phyloP scores from a whole-genome alignment of 1,140 invertebrate species.

The Diachasma alloeum region DNA sequence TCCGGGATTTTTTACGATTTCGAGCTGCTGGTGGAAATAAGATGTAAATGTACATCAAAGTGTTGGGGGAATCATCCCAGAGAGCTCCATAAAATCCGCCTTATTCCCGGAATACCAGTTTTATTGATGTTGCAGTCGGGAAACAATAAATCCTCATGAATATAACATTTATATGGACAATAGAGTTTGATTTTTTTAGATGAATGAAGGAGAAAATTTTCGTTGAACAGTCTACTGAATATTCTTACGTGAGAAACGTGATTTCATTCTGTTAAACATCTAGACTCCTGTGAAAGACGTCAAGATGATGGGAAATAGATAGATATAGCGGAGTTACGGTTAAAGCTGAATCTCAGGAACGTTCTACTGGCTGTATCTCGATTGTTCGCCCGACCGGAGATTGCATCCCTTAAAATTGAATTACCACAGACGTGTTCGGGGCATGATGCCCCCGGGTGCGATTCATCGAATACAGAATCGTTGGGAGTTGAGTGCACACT shows the following conservation, averaged over 20 bases:
- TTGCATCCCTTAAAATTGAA: slow-evolving; percentile 26
- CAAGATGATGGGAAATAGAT: neutral
- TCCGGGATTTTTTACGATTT: neutral
- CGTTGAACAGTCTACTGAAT: neutral
- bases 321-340: neutral
- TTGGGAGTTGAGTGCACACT: neutral
- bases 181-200: neutral
- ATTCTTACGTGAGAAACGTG: neutral
- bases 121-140: neutral
- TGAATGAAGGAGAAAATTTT: neutral
- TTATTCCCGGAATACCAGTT: neutral
- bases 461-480: slow-evolving; percentile 18
- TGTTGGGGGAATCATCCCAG: neutral
- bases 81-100: neutral
- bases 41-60: neutral
- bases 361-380: slow-evolving; percentile 9
- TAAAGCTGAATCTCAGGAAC: neutral
- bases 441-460: slow-evolving; percentile 2
- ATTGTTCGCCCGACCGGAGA: slow-evolving; percentile 9
- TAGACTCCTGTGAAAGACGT: neutral
- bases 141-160: slow-evolving; percentile 1
- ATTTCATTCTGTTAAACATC: neutral
- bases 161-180: neutral
- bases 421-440: slow-evolving; percentile 10
- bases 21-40: neutral